Percentiles rank a stretch among this genome's conserved stretches.
phyloP scores from a whole-genome alignment of 1,140 invertebrate genomes.

The Drosophila pandora region DNA sequence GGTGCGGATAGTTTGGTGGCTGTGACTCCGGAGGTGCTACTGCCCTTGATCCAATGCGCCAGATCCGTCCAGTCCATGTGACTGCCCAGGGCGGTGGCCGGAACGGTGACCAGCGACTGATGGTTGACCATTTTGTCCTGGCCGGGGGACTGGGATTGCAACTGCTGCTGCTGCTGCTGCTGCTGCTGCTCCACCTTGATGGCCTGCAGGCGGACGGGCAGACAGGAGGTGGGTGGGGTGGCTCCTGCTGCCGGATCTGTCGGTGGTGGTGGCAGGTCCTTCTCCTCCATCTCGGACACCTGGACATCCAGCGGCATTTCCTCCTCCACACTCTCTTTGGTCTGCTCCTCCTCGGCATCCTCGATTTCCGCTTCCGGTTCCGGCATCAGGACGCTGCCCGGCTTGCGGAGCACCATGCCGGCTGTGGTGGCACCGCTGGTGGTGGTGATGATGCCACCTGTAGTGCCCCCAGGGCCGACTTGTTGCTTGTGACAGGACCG shows the following conservation, averaged over 20 bases:
- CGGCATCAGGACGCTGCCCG: conserved; percentile 22
- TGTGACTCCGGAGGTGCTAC: not conserved
- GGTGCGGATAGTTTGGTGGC: conserved; percentile 28
- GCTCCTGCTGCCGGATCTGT: not conserved
- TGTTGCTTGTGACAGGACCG: conserved; percentile 52
- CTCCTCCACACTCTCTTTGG: conserved; percentile 43
- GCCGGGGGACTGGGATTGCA: not conserved
- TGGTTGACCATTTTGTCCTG: conserved; percentile 44
- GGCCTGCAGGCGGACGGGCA: conserved; percentile 57
- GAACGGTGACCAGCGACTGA: conserved; percentile 60
- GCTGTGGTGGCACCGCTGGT: not conserved
- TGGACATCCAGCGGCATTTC: conserved; percentile 48
- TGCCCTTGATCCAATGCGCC: conserved; percentile 59
- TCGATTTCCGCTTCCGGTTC: conserved; percentile 28
- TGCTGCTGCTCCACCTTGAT: conserved; percentile 61
- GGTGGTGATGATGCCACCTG: not conserved
- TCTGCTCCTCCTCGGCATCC: conserved; percentile 12
- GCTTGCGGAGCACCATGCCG: conserved; percentile 62
- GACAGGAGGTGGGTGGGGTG: conserved; percentile 14
- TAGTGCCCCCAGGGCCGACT: not conserved
- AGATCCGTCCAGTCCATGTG: conserved; percentile 62
- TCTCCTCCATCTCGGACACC: conserved; percentile 44
- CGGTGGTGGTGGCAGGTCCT: not conserved
- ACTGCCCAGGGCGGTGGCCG: conserved; percentile 54
- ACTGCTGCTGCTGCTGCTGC: not conserved